A percentile compares a stretch with the other conserved stretches of the same genome.
Evolutionary conservation across 2,888 invertebrate genomes (phyloP).

Genomic region (Nephrocerus scutellatus): DNA sequence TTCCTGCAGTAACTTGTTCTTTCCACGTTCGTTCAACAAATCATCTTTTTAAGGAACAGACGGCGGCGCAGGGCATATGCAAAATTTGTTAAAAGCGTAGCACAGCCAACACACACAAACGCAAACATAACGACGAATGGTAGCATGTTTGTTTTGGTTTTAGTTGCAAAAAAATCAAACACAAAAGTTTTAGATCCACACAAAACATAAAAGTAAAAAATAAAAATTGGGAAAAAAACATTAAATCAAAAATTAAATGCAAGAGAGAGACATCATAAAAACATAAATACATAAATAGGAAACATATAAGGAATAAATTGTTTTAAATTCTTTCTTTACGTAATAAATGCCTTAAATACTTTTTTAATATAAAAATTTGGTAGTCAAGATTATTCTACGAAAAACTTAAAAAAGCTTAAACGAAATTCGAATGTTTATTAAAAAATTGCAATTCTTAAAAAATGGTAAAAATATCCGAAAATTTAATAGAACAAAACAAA

Average conservation of each 20-base stretch:
- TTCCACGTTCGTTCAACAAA: conserved; percentile 87
- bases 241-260: conserved; percentile 24
- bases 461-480: too few species aligned
- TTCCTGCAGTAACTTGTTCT: conserved; percentile 92
- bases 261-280: conserved; percentile 25
- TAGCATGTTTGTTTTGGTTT: conserved; percentile 15
- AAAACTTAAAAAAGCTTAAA: too few species aligned
- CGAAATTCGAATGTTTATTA: too few species aligned
- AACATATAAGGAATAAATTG: too few species aligned
- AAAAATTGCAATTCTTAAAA: too few species aligned
- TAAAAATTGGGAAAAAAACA: conserved; percentile 21
- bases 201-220: conserved; percentile 23
- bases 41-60: conserved; percentile 83
- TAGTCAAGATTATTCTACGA: too few species aligned
- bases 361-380: too few species aligned
- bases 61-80: not conserved
- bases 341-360: too few species aligned
- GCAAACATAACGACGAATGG: conserved; percentile 4
- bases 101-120: conserved; percentile 22
- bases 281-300: too few species aligned
- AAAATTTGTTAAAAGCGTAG: conserved; percentile 26
- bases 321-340: too few species aligned
- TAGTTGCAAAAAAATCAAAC: conserved; percentile 26
- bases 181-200: conserved; percentile 23
- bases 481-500: too few species aligned